A percentile compares a stretch with the other conserved stretches of the same genome.
Evolutionary conservation across 2,113 vertebrate species (phyloP).

Genomic region (Chaenogobius annularis): DNA sequence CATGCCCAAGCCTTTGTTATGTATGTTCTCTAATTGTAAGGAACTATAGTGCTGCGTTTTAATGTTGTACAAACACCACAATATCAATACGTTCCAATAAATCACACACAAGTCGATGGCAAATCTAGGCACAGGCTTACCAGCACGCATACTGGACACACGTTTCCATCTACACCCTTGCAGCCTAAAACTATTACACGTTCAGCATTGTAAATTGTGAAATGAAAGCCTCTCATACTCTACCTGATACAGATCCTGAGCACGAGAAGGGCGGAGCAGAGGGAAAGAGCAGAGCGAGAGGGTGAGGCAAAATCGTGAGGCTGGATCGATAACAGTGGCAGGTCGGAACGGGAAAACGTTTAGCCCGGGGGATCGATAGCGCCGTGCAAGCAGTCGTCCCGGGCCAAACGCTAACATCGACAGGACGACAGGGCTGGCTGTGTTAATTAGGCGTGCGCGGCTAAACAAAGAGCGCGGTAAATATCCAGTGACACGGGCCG

Average conservation of each 20-base stretch:
- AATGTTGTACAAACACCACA: neutral
- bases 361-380: slow-evolving; percentile 21
- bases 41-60: neutral
- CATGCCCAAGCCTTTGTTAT: too few relatives aligned
- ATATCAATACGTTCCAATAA: neutral
- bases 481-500: neutral
- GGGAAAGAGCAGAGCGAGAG: slow-evolving; percentile 49
- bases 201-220: slow-evolving; percentile 27
- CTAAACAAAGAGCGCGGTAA: slow-evolving; percentile 1
- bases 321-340: slow-evolving; percentile 27
- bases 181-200: neutral
- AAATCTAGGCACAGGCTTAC: neutral
- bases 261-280: slow-evolving; percentile 53
- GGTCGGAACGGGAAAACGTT: slow-evolving; percentile 31
- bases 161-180: slow-evolving; percentile 8
- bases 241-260: slow-evolving; percentile 91
- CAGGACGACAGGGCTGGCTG: neutral
- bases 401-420: neutral
- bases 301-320: slow-evolving; percentile 50
- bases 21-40: too few relatives aligned
- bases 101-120: neutral
- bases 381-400: slow-evolving; percentile 1
- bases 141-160: neutral
- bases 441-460: neutral
- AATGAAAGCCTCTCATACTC: slow-evolving; percentile 59